A percentile compares a stretch with the other conserved stretches of the same genome.
Evolutionary conservation across 1,140 invertebrate species (phyloP).

Genomic region (Antheraea pernyi): DNA sequence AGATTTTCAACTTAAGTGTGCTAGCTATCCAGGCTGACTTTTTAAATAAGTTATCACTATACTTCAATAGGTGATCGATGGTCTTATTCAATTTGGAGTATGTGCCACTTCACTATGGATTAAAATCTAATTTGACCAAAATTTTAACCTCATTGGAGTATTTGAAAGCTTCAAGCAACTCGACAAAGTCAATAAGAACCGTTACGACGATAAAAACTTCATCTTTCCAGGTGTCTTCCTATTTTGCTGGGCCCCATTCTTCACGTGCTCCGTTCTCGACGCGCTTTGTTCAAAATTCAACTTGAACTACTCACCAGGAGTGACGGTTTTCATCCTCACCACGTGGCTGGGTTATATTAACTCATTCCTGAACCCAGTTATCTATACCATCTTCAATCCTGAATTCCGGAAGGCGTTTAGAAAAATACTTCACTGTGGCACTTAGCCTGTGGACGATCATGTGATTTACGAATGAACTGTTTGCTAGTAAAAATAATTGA

Average conservation of each 20-base stretch:
- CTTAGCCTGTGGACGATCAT: slow-evolving; percentile 66
- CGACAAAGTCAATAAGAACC: too few relatives aligned
- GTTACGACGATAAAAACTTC: neutral
- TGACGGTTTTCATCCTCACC: slow-evolving; percentile 95
- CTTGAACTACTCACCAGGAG: slow-evolving; percentile 89
- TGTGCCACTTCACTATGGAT: too few relatives aligned
- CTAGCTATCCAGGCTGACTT: too few relatives aligned
- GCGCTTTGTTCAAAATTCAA: slow-evolving; percentile 93
- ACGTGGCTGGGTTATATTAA: slow-evolving; percentile 99
- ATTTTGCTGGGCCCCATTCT: slow-evolving; percentile 99
- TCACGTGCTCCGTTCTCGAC: slow-evolving; percentile 97
- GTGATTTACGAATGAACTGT: slow-evolving; percentile 44
- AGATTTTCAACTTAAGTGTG: too few relatives aligned
- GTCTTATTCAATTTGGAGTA: too few relatives aligned
- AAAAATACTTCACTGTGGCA: slow-evolving; percentile 89
- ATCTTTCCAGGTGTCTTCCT: slow-evolving; percentile 90
- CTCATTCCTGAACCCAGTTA: slow-evolving; percentile 98
- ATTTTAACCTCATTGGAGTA: too few relatives aligned
- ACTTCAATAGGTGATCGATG: too few relatives aligned
- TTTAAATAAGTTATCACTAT: too few relatives aligned
- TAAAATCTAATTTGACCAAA: too few relatives aligned
- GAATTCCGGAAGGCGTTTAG: slow-evolving; percentile 99
- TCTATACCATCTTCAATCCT: slow-evolving; percentile 99
- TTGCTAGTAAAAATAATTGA: neutral
- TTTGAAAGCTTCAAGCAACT: too few relatives aligned